Evolutionary conservation across 2,888 invertebrate species (phyloP).

Genomic region (Hirtodrosophila confusa): DNA sequence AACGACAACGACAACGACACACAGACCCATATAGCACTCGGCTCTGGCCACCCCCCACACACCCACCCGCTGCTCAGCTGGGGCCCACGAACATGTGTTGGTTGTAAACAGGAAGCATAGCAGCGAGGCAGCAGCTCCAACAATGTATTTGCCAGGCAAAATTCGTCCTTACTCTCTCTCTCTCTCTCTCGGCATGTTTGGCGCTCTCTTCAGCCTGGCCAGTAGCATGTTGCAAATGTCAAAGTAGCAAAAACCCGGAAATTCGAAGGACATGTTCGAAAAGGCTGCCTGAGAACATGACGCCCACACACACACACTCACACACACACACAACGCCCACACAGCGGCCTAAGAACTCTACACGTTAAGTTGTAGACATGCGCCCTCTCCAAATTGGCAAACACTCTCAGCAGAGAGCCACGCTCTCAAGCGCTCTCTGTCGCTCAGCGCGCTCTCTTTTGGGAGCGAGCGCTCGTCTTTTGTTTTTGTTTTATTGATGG

Average conservation of each 20-base stretch:
- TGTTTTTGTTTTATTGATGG: constrained; percentile 45
- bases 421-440: not conserved
- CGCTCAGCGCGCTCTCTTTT: too few species aligned
- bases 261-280: constrained; percentile 83
- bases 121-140: constrained; percentile 13
- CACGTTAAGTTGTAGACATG: constrained; percentile 34
- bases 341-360: constrained; percentile 38
- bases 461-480: constrained; percentile 1
- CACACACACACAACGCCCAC: constrained; percentile 13
- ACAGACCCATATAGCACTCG: constrained; percentile 66
- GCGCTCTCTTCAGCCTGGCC: constrained; percentile 16
- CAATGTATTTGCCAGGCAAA: constrained; percentile 28
- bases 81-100: constrained; percentile 69
- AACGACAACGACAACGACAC: constrained; percentile 61
- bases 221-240: constrained; percentile 81
- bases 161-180: constrained; percentile 4
- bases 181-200: constrained; percentile 2
- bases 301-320: constrained; percentile 39
- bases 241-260: constrained; percentile 83
- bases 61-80: constrained; percentile 4
- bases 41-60: not conserved
- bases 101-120: constrained; percentile 74
- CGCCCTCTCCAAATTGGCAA: constrained; percentile 15
- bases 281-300: constrained; percentile 27
- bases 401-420: not conserved